Evolutionary conservation across 1,140 invertebrate species (phyloP).

Genomic region (Drosophila persimilis): DNA sequence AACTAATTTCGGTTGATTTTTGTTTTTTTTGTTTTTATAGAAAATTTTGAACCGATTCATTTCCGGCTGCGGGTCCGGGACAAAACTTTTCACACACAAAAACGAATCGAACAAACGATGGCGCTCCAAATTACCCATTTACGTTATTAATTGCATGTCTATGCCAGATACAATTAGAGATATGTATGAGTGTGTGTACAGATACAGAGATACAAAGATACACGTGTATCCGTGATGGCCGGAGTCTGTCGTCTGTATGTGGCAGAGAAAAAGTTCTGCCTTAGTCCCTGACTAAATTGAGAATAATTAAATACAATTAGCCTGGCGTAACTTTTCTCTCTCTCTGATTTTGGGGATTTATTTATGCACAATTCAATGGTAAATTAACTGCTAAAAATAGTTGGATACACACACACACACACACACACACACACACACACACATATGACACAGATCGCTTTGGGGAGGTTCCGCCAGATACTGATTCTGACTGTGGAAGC

Average conservation of each 20-base stretch:
- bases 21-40: neutral
- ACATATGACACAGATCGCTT: too few relatives aligned
- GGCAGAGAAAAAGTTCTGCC: constrained; percentile 33
- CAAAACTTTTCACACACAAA: constrained; percentile 75
- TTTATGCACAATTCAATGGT: constrained; percentile 65
- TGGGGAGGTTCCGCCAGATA: neutral
- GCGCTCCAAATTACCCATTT: constrained; percentile 52
- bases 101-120: constrained; percentile 29
- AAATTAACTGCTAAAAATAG: constrained; percentile 60
- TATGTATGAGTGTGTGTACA: constrained; percentile 6
- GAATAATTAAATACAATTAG: constrained; percentile 75
- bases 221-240: neutral
- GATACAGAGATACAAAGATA: constrained; percentile 9
- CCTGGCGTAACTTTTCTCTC: constrained; percentile 19
- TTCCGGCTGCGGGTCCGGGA: constrained; percentile 47
- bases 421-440: neutral
- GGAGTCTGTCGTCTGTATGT: constrained; percentile 2
- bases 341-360: constrained; percentile 40
- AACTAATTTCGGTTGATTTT: constrained; percentile 10
- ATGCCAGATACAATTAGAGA: constrained; percentile 48
- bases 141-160: constrained; percentile 71
- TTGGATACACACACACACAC: constrained; percentile 24
- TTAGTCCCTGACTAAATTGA: constrained; percentile 60
- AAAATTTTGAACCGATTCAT: constrained; percentile 26
- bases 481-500: too few relatives aligned